Conservation (phyloP, 2,113 vertebrate genomes). For the Muntiacus muntjak region DNA sequence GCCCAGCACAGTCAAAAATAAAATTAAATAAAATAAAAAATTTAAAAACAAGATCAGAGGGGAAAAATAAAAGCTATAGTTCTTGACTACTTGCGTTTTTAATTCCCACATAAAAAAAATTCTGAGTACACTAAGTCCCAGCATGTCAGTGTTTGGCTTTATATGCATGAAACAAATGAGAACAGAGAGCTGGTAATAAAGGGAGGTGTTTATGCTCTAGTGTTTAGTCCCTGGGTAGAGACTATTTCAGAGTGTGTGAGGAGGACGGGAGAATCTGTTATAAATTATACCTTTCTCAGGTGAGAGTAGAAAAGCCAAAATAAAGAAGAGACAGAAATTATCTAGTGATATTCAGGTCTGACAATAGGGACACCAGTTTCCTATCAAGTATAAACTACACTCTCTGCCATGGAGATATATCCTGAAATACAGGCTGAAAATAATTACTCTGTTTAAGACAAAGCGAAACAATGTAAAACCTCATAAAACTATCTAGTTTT, state of each 20-base stretch:
- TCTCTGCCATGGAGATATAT: background rate
- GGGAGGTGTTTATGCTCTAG: background rate
- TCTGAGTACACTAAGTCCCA: background rate
- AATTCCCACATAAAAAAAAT: slow-evolving; percentile 18
- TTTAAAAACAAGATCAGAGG: background rate
- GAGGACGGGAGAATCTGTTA: background rate
- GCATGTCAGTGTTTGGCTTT: background rate
- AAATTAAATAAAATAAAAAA: background rate
- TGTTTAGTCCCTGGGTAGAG: background rate
- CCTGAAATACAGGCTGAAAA: background rate
- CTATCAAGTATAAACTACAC: background rate
- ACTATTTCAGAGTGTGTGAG: background rate
- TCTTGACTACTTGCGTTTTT: background rate
- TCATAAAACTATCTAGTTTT: background rate
- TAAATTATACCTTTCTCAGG: background rate
- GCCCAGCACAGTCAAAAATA: background rate
- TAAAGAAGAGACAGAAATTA: background rate
- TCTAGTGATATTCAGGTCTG: background rate
- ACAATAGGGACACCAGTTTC: background rate
- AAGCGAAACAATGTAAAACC: background rate
- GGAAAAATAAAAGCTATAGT: background rate
- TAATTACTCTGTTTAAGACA: background rate
- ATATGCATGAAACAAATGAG: background rate
- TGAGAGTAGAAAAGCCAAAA: background rate
- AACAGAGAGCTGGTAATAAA: background rate